Conservation (phyloP, 92 coral and sea anemone species). For the Ricordea florida region DNA sequence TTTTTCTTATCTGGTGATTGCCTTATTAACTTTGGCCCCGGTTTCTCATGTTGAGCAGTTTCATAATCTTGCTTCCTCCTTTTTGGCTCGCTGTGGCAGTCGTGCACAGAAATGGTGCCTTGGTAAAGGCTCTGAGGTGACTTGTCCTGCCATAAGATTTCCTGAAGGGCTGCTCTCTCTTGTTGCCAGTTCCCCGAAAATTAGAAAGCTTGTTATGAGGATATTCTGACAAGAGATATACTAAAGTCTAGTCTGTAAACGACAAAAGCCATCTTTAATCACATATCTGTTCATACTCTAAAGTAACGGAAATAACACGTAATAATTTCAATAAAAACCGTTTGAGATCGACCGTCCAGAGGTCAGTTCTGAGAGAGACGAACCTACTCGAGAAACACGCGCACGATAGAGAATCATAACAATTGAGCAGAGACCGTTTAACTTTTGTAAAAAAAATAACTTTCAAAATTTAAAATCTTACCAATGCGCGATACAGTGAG, state of each 20-base stretch:
- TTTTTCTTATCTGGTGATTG: constrained; percentile 24
- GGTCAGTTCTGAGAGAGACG: neutral
- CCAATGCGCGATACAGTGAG: constrained; percentile 16
- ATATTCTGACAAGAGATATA: neutral
- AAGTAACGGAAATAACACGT: neutral
- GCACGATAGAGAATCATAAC: neutral
- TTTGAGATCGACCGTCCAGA: neutral
- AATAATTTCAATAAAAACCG: neutral
- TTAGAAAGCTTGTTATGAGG: neutral
- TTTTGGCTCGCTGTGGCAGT: constrained; percentile 33
- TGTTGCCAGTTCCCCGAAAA: constrained; percentile 1
- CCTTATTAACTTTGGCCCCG: neutral
- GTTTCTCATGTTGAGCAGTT: neutral
- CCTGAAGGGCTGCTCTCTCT: constrained; percentile 6
- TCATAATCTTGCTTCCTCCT: constrained; percentile 8
- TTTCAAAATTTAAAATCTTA: neutral
- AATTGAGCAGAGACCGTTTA: neutral
- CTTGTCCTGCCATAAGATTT: constrained; percentile 7
- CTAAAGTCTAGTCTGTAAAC: neutral
- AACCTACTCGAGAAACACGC: neutral
- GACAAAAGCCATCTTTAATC: neutral
- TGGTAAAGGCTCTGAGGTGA: constrained; percentile 3
- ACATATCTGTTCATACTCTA: neutral
- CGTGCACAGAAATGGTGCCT: constrained; percentile 21
- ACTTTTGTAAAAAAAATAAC: neutral